Base-by-base conservation (phyloP, 2,113 vertebrate genomes). In the Eptesicus fuscus region DNA sequence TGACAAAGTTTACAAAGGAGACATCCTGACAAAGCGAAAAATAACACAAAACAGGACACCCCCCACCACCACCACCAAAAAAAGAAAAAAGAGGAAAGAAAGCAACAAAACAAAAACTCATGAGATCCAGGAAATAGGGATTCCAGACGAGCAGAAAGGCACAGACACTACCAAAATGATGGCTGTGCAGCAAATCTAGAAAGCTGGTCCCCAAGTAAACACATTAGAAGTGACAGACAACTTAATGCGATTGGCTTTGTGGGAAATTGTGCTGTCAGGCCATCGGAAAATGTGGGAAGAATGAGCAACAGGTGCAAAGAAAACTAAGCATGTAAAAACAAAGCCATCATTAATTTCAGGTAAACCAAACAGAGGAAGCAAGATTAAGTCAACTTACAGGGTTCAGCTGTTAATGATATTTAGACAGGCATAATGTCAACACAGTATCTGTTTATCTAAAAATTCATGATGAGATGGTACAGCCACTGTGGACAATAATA, bases 341-440 rank as follows among this genome's bases (percentile, higher is more conserved):
- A 82, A 28, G 28, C 61, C 84, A 56, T 90, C 69, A 71, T 42
- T 90, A 82, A 96, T 84, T 88, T 90, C 16, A 37, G 78, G 35
- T 78, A 80, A 95, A 87, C 79, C 56, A 89, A 90, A 88, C 44
- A 80, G 28, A 93, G 28, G 18, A 80, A 86, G 47, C 16, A 86
- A 88, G 88, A 89, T 85, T 44, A 85, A 71, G 44, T 37, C 85
- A 74, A 80, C 47, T 44, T 73, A 69, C 22, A 87, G 9, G 49
- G 23, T 10, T 9, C 53, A 9, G 20, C 22, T 86, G 17, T 61
- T 80, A 82, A 47, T 70, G 37, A 77, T 53, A 28, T 40, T 77
- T 74, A 76, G 51, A 56, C 16, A 92, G 14, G 37, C 9, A 79
- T 28, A 74, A 69, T 32, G 22, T 47, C 44, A 79, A 87, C 32